Percentiles rank a stretch among this genome's conserved stretches.
Conservation (phyloP, 2,888 invertebrate species). For the Electrophaes corylata region DNA sequence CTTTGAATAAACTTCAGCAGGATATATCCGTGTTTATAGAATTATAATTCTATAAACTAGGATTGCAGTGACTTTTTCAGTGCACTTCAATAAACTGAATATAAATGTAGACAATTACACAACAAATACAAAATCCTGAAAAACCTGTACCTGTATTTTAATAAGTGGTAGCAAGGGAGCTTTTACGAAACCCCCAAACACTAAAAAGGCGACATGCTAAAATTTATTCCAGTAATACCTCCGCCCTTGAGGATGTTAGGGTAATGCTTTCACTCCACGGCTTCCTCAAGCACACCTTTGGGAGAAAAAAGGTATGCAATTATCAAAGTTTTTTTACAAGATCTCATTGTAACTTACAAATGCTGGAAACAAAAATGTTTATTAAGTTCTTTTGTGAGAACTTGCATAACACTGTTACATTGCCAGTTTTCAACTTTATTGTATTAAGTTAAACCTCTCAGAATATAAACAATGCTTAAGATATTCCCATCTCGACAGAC, state of each 20-base stretch:
- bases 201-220: constrained; percentile 23
- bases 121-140: neutral
- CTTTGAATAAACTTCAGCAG: too few relatives aligned
- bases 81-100: too few relatives aligned
- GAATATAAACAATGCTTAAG: too few relatives aligned
- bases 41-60: too few relatives aligned
- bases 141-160: constrained; percentile 5
- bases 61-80: too few relatives aligned
- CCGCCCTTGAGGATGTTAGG: constrained; percentile 27
- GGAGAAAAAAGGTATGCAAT: constrained; percentile 24
- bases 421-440: too few relatives aligned
- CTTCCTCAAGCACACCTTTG: constrained; percentile 17
- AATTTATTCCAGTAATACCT: constrained; percentile 34
- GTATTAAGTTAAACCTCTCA: too few relatives aligned
- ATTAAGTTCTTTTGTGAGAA: neutral
- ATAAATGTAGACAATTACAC: neutral
- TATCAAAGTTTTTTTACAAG: constrained; percentile 13
- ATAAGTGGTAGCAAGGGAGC: constrained; percentile 20
- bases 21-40: too few relatives aligned
- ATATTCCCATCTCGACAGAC: too few relatives aligned
- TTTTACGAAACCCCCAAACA: constrained; percentile 19
- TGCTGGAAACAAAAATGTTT: neutral
- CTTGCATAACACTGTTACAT: too few relatives aligned
- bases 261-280: constrained; percentile 27
- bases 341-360: constrained; percentile 26